Evolutionary conservation across 1,140 invertebrate species (phyloP), one percentile per base, ranked within the genome.

Genomic region (Eupristina koningsbergeri): DNA sequence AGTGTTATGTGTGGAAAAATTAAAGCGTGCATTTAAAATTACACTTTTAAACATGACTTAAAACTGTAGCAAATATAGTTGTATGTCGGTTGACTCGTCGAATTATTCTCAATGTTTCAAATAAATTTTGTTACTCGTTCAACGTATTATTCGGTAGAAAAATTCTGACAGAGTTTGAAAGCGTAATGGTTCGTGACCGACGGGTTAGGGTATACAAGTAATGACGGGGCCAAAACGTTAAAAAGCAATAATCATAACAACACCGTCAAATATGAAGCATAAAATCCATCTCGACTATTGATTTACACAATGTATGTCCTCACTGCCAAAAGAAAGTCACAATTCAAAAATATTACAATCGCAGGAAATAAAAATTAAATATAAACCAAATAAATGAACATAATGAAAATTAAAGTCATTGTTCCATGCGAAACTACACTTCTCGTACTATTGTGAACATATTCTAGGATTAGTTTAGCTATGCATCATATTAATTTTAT

Each of bases 321-420:
- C 91, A 92, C 91, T 91, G 91, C 90, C 91, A 91, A 92, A 89
- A 87, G 74, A n/a, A 22, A 89, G 90, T 85, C 87, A 88, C 85
- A 87, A 88, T 88, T 79, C 87, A 80, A 87, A 73, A 53, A 87
- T 84, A 45, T 88, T 87, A 87, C 69, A 86, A 85, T 39, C 75
- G 86, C 45, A 86, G 85, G 69, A 45, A n/a, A n/a, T 73, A 34
- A 26, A 29, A 31, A 39, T 80, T 80, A 6, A 69, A 34, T 36
- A 36, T 67, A 83, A 84, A 64, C 78, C 73, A 83, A 45, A 81
- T 7, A 36, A 83, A 85, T 69, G 34, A 78, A 82, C 75, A 67
- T 73, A 64, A 83, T 81, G 74, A 75, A 80, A 45, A 78, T 63
- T 77, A 87, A 85, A 87, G 87, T 87, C 75, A 84, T 88, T 87